These are phyloP conservation scores for Tauraco hartlaubi DNA, from an alignment of 2,797 vertebrate genomes.

Conservation along the genomic window DNA sequence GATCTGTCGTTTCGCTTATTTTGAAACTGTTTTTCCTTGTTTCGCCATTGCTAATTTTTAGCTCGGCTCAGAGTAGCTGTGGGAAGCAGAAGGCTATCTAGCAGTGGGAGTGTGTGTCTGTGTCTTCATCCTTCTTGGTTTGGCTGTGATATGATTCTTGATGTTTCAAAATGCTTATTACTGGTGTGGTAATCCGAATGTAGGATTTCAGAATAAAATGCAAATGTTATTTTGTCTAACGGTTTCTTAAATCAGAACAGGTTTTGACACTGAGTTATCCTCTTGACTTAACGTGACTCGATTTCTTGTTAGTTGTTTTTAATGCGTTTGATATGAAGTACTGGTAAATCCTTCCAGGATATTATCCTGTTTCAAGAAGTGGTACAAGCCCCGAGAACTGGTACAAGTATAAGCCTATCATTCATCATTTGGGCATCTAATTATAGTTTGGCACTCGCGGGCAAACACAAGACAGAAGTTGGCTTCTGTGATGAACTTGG, in stretches of 20 bases:
- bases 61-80: not conserved
- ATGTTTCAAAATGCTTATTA: not conserved
- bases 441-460: not conserved
- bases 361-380: not conserved
- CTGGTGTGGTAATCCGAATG: not conserved
- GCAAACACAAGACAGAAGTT: not conserved
- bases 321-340: not conserved
- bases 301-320: not conserved
- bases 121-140: not conserved
- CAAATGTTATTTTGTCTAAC: not conserved
- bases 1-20: not conserved
- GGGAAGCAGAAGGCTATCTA: not conserved
- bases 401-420: not conserved
- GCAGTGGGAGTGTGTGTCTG: not conserved
- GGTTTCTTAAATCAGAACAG: not conserved
- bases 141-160: not conserved
- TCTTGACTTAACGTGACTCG: not conserved
- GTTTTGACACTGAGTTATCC: not conserved
- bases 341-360: not conserved
- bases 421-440: not conserved
- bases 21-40: not conserved
- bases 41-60: not conserved
- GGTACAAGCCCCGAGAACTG: not conserved
- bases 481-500: not conserved
- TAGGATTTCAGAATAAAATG: conserved; percentile 8